Percentiles rank a stretch among this genome's conserved stretches.
Conservation (phyloP, 2,888 invertebrate genomes). For the Synergus gifuensis region DNA sequence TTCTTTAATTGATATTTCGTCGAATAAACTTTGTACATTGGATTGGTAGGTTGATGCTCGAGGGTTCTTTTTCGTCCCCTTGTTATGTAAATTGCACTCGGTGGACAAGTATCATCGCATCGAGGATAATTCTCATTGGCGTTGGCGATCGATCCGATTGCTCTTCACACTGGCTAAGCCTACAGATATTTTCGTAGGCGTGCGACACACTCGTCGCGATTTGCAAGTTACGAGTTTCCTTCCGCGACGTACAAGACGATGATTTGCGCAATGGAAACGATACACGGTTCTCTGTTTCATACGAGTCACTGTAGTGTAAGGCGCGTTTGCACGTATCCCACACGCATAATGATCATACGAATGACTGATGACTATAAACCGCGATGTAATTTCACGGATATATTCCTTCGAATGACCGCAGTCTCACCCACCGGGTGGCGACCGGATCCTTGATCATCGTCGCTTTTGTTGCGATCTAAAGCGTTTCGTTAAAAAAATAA, state of each 20-base stretch:
- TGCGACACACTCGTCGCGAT: slow-evolving; percentile 58
- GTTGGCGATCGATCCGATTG: slow-evolving; percentile 52
- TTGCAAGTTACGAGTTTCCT: slow-evolving; percentile 65
- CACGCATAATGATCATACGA: slow-evolving; percentile 55
- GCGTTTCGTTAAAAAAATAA: background rate
- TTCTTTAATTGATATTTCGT: background rate
- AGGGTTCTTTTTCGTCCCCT: slow-evolving; percentile 12
- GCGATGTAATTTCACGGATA: slow-evolving; percentile 67
- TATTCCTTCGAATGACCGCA: background rate
- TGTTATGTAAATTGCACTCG: slow-evolving; percentile 33
- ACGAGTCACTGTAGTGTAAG: slow-evolving; percentile 54
- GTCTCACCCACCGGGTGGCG: slow-evolving; percentile 50
- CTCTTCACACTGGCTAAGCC: slow-evolving; percentile 39
- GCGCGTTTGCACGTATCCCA: slow-evolving; percentile 43
- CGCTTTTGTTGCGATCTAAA: background rate
- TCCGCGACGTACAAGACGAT: slow-evolving; percentile 56
- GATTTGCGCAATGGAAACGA: slow-evolving; percentile 69
- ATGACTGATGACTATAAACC: slow-evolving; percentile 65
- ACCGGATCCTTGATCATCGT: slow-evolving; percentile 12
- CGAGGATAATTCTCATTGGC: slow-evolving; percentile 40
- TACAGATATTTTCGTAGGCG: slow-evolving; percentile 57
- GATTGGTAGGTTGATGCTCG: background rate
- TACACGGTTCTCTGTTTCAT: slow-evolving; percentile 57
- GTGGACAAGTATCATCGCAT: slow-evolving; percentile 39
- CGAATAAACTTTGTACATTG: background rate